Base-by-base conservation (phyloP, 2,888 invertebrate genomes). In the Frankliniella fusca region DNA sequence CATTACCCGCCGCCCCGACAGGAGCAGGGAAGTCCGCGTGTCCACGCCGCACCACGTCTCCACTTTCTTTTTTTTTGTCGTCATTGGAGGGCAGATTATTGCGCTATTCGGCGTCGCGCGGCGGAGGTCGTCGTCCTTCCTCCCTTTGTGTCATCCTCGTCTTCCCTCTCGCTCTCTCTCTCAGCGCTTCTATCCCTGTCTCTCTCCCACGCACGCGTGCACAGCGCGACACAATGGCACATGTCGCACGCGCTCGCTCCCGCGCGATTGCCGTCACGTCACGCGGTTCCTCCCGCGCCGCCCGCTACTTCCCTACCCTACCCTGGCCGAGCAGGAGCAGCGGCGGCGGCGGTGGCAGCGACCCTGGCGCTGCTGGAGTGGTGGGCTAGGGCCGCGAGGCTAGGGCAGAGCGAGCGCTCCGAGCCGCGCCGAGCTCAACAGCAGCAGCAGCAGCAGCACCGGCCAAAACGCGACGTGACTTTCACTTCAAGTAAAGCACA, bases 401-500 rank as follows among this genome's bases (percentile, higher is more conserved):
- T 12, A 50, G 50, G 54, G 54, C 54, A 54, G 54, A 5, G 54
- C 54, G 54, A 54, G 15, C 38, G 38, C 38, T 2, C 38, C 38
- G 38, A 3, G 38, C 38, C 5, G 38, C 61, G 61, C 61, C 61
- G 61, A 3, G 54, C n/a, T n/a, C n/a, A n/a, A n/a, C 54, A 12
- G 54, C 54, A 12, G 3, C 54, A 9, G 50, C 50, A 9, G 50
- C 50, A 12, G 61, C 61, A 11, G 61, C 27, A 27, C 70, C 70
- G 70, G 23, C 27, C 70, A 76, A 54, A 54, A 54, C 54, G 27
- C 70, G 23, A 23, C 12, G 70, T 76, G 70, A 76, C 70, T 76
- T 76, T 76, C 70, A 76, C 70, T 76, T 27, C 23, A 27, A 76
- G 70, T 76, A 76, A 76, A 76, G 70, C 70, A 76, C 70, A 76